Evolutionary conservation across 2,113 vertebrate species (phyloP).

Genomic region (Chionomys nivalis): DNA sequence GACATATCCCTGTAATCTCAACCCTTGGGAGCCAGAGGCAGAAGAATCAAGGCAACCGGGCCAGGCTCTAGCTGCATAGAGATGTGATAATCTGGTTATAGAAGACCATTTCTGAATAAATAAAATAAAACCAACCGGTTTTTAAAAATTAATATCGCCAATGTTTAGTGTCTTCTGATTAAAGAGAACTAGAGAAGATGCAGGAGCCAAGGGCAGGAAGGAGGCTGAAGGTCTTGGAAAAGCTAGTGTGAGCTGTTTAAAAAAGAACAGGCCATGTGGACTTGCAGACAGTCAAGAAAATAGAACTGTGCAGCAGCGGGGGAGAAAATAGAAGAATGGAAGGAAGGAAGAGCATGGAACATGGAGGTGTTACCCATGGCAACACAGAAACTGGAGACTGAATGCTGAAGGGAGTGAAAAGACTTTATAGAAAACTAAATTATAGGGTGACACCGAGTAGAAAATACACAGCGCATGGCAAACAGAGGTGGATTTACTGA

Average conservation of each 20-base stretch:
- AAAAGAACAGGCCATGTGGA: neutral
- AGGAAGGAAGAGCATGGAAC: neutral
- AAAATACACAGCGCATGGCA: neutral
- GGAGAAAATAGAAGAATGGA: neutral
- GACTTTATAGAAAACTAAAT: neutral
- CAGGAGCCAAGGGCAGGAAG: neutral
- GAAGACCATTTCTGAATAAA: neutral
- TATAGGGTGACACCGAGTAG: neutral
- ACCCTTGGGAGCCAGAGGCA: neutral
- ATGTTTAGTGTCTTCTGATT: neutral
- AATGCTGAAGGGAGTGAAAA: neutral
- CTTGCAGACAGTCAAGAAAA: neutral
- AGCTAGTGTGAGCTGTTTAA: too few relatives aligned
- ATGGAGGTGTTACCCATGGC: neutral
- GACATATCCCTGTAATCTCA: neutral
- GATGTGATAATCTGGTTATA: neutral
- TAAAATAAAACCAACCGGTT: neutral
- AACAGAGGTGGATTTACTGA: neutral
- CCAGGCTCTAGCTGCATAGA: neutral
- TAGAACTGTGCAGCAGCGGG: neutral
- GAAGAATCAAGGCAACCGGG: neutral
- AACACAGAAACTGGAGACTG: fast-evolving
- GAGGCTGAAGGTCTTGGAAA: neutral
- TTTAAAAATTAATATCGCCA: neutral
- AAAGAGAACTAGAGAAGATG: neutral